These are phyloP conservation scores for Chrosomus eos DNA, from an alignment of 2,797 vertebrate species.

Conservation along the genomic window DNA sequence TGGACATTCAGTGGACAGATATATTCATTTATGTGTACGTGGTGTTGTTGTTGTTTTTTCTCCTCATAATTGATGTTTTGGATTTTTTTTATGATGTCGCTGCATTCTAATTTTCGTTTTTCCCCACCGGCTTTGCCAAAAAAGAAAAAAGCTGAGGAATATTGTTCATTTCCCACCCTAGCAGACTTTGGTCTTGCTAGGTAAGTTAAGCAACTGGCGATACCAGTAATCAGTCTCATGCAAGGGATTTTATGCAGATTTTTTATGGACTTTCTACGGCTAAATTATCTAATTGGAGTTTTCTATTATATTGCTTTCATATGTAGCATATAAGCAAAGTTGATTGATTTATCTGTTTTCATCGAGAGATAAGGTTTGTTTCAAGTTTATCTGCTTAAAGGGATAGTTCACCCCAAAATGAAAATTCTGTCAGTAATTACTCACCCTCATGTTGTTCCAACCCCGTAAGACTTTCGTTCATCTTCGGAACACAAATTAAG, in stretches of 20 bases:
- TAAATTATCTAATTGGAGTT: background rate
- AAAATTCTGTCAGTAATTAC: too few relatives aligned
- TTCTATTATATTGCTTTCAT: background rate
- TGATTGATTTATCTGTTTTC: background rate
- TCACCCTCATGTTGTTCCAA: too few relatives aligned
- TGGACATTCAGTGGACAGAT: conserved; percentile 67
- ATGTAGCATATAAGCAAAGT: background rate
- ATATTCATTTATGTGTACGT: conserved; percentile 71
- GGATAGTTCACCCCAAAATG: too few relatives aligned
- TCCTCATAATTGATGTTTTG: conserved; percentile 73
- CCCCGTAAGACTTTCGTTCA: too few relatives aligned
- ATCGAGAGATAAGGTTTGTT: background rate
- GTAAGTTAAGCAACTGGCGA: conserved; percentile 93
- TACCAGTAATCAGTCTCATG: conserved; percentile 74
- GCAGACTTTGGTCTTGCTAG: conserved; percentile 90
- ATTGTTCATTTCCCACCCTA: conserved; percentile 96
- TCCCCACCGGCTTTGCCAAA: conserved; percentile 93
- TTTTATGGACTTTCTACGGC: background rate
- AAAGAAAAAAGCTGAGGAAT: conserved; percentile 83
- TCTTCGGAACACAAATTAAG: too few relatives aligned
- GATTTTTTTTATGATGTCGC: conserved; percentile 77
- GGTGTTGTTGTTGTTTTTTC: conserved; percentile 42
- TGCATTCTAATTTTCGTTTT: conserved; percentile 84
- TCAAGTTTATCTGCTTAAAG: background rate
- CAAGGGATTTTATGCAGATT: conserved; percentile 30